Conservation (phyloP, 1,140 invertebrate species). For the Whitmania pigra region DNA sequence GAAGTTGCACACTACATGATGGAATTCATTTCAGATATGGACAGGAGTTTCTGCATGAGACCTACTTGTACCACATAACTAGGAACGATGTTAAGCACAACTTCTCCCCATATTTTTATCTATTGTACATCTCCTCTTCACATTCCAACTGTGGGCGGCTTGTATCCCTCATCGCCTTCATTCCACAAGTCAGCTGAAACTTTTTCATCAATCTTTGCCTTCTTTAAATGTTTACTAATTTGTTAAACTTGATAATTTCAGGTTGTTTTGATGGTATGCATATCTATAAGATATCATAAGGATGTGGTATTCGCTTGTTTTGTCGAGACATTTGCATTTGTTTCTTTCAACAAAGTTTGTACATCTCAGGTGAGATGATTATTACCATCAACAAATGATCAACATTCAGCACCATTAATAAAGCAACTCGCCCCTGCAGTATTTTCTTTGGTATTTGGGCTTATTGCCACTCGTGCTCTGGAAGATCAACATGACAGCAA, state of each 20-base stretch:
- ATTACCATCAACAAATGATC: neutral
- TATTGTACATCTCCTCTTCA: slow-evolving; percentile 63
- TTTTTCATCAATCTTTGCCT: too few species aligned
- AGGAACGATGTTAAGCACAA: slow-evolving; percentile 87
- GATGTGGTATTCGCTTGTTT: slow-evolving; percentile 74
- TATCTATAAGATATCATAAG: slow-evolving; percentile 38
- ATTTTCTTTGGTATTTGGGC: slow-evolving; percentile 90
- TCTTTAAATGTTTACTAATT: slow-evolving; percentile 29
- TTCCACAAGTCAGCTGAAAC: slow-evolving; percentile 50
- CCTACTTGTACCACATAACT: slow-evolving; percentile 79
- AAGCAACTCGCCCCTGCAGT: slow-evolving; percentile 56
- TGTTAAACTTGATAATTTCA: slow-evolving; percentile 47
- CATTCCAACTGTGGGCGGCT: slow-evolving; percentile 37
- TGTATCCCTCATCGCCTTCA: slow-evolving; percentile 55
- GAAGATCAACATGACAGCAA: slow-evolving; percentile 31
- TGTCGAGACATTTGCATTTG: slow-evolving; percentile 69
- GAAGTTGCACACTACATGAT: too few species aligned
- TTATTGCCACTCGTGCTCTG: slow-evolving; percentile 62
- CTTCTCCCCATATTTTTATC: slow-evolving; percentile 90
- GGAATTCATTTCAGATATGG: slow-evolving; percentile 54
- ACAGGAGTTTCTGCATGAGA: slow-evolving; percentile 75
- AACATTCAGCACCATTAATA: neutral
- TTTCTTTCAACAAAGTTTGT: slow-evolving; percentile 86
- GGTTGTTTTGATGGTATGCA: slow-evolving; percentile 45
- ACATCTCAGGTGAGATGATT: slow-evolving; percentile 50